Conservation (phyloP, 2,113 vertebrate species). For the Colossoma macropomum region DNA sequence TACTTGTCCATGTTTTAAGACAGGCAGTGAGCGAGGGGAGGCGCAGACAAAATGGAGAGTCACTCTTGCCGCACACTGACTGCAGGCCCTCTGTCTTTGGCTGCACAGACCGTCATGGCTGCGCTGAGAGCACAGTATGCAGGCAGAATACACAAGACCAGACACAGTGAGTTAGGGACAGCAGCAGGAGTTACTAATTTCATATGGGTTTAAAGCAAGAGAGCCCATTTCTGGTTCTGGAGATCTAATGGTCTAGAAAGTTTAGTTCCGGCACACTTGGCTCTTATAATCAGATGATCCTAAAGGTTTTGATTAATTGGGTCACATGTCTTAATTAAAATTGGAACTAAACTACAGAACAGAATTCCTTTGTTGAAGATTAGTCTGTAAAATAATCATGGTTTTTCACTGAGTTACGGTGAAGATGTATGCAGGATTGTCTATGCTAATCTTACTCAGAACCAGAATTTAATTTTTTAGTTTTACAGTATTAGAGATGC, state of each 20-base stretch:
- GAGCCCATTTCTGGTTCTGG: not conserved
- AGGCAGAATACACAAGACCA: conserved; percentile 35
- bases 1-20: conserved; percentile 16
- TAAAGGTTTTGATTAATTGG: not conserved
- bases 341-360: too few species aligned
- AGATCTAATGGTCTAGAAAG: not conserved
- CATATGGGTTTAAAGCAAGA: too few species aligned
- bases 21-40: conserved; percentile 20
- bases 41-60: conserved; percentile 75
- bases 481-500: too few species aligned
- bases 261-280: not conserved
- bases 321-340: too few species aligned
- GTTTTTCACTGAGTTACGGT: too few species aligned
- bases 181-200: too few species aligned
- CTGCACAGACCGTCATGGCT: conserved; percentile 84
- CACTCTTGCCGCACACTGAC: conserved; percentile 62
- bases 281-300: not conserved
- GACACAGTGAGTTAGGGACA: conserved; percentile 69
- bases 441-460: too few species aligned
- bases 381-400: too few species aligned
- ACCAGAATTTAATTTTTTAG: too few species aligned
- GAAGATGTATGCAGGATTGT: too few species aligned
- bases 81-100: conserved; percentile 80
- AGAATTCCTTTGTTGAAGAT: too few species aligned
- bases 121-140: conserved; percentile 76